Percentiles rank a stretch among this genome's conserved stretches.
phyloP scores from a whole-genome alignment of 2,888 invertebrate species.

The Folsomia manolachei region DNA sequence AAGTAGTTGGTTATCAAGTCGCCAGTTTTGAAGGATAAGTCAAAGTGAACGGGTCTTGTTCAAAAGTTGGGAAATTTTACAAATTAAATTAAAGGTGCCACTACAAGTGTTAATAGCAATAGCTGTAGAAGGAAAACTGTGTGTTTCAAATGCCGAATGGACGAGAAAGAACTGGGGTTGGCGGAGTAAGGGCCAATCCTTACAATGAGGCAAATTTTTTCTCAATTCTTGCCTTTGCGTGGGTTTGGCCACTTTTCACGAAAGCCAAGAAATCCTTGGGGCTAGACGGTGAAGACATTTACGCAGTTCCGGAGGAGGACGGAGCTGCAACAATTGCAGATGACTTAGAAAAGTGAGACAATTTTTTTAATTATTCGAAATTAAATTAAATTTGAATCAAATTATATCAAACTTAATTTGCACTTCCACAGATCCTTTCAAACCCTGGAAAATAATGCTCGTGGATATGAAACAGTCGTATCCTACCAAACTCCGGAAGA shows the following conservation, averaged over 20 bases:
- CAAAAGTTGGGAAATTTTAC: no score
- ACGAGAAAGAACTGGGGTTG: no score
- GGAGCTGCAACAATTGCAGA: constrained; percentile 14
- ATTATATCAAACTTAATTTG: background rate
- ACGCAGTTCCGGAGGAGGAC: constrained; percentile 17
- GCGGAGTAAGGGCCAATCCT: constrained; percentile 18
- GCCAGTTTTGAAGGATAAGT: no score
- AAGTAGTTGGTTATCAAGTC: no score
- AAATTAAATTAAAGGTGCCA: no score
- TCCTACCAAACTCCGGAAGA: background rate
- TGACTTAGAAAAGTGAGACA: constrained; percentile 12
- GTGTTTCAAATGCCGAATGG: no score
- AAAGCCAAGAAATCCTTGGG: background rate
- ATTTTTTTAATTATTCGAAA: background rate
- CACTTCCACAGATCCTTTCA: no score
- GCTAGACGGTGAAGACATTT: constrained; percentile 14
- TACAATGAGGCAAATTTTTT: constrained; percentile 14
- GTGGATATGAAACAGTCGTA: background rate
- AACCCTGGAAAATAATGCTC: background rate
- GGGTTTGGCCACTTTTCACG: constrained; percentile 30
- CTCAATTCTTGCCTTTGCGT: constrained; percentile 19
- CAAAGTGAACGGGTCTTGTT: no score
- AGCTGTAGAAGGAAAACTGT: no score
- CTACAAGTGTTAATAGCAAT: no score
- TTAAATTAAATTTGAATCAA: background rate